Evolutionary conservation across 2,888 invertebrate species (phyloP).

Genomic region (Netelia fuscicornis): DNA sequence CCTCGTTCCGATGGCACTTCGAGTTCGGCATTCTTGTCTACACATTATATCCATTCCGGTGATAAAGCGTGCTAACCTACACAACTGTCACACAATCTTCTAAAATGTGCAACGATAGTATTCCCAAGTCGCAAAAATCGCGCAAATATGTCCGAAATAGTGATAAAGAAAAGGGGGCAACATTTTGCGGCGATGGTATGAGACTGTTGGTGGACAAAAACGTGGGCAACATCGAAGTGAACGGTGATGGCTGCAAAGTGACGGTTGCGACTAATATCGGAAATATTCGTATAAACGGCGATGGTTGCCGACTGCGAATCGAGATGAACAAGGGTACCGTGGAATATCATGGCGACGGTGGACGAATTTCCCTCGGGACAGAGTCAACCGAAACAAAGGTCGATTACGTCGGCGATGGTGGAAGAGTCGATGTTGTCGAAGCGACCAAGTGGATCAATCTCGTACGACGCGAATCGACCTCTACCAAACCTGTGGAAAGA

Average conservation of each 20-base stretch:
- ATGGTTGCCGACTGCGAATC: constrained; percentile 77
- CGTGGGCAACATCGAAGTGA: constrained; percentile 73
- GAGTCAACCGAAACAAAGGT: constrained; percentile 73
- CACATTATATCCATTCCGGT: neutral
- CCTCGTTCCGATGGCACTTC: constrained; percentile 6
- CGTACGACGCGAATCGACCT: neutral
- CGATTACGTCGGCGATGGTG: constrained; percentile 78
- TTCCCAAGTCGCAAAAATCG: neutral
- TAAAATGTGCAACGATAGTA: constrained; percentile 18
- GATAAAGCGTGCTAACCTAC: too few species aligned
- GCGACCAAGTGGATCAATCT: neutral
- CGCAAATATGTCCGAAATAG: constrained; percentile 6
- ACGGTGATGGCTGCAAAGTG: constrained; percentile 79
- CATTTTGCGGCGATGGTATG: constrained; percentile 77
- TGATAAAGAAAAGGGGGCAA: constrained; percentile 55
- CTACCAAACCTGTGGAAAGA: constrained; percentile 11
- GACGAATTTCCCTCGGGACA: constrained; percentile 75
- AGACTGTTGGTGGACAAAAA: constrained; percentile 74
- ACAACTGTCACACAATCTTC: neutral
- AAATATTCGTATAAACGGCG: constrained; percentile 77
- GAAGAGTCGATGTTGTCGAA: constrained; percentile 68
- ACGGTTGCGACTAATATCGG: constrained; percentile 76
- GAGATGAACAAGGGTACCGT: constrained; percentile 76
- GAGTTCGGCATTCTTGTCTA: neutral
- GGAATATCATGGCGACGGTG: constrained; percentile 80